Percentiles rank a stretch among this genome's conserved stretches.
These are phyloP conservation scores for Globodera rostochiensis DNA, from an alignment of 1,140 invertebrate genomes.

Conservation along the genomic window DNA sequence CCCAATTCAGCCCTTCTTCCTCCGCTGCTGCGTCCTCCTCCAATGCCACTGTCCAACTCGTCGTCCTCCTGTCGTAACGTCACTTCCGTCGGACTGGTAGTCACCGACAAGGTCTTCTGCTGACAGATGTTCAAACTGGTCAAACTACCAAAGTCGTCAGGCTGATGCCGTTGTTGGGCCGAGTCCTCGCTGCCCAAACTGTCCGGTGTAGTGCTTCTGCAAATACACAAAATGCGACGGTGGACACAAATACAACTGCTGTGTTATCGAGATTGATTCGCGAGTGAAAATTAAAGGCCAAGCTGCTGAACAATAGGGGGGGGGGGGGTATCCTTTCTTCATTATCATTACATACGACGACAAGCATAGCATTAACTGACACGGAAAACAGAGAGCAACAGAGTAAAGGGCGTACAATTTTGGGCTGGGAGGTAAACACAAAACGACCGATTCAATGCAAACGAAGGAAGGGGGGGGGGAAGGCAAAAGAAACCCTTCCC, in stretches of 20 bases:
- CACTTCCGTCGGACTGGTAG: background rate
- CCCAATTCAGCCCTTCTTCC: slow-evolving; percentile 1
- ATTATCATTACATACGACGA: background rate
- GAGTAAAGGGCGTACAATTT: slow-evolving; percentile 4
- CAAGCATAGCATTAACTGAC: background rate
- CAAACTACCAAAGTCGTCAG: slow-evolving; percentile 51
- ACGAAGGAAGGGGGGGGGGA: background rate
- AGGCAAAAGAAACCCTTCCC: background rate
- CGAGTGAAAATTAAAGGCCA: background rate
- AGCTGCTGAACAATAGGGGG: background rate
- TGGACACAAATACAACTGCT: background rate
- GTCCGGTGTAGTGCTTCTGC: slow-evolving; percentile 52
- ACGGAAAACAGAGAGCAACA: slow-evolving; percentile 9
- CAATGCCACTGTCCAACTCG: slow-evolving; percentile 59
- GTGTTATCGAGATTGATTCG: background rate
- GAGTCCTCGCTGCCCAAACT: slow-evolving; percentile 39
- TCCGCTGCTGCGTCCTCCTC: slow-evolving; percentile 26
- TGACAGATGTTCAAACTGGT: slow-evolving; percentile 51
- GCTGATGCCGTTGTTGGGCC: background rate
- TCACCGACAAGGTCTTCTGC: background rate
- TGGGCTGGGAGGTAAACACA: background rate
- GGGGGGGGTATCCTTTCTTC: background rate
- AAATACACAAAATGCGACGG: slow-evolving; percentile 2
- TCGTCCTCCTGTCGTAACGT: slow-evolving; percentile 44
- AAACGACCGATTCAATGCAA: background rate